Conservation (phyloP, 35 echinoderm and acorn worm genomes). For the Lytechinus pictus region DNA sequence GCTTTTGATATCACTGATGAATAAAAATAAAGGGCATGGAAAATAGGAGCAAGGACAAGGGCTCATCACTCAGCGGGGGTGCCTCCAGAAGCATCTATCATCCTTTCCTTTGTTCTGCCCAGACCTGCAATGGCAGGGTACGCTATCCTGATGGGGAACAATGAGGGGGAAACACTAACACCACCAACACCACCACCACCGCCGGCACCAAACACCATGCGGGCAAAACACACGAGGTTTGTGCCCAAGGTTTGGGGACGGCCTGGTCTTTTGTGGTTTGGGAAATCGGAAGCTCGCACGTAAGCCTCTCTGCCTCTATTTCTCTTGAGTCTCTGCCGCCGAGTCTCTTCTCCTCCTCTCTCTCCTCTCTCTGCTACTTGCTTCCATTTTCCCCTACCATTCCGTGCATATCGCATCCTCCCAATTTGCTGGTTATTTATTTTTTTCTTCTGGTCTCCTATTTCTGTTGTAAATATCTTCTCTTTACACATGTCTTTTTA, state of each 20-base stretch:
- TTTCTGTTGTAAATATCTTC: neutral
- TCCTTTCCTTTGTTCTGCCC: neutral
- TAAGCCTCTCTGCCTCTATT: neutral
- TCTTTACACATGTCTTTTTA: neutral
- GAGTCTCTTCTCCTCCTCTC: neutral
- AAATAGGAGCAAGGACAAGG: neutral
- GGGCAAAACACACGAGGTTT: neutral
- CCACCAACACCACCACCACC: neutral
- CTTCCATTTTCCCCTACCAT: neutral
- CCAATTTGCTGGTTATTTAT: neutral
- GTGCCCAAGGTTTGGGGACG: neutral
- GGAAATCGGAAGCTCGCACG: neutral
- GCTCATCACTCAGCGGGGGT: slow-evolving; percentile 7
- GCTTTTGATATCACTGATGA: neutral
- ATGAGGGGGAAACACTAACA: neutral
- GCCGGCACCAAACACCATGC: neutral
- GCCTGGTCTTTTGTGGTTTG: neutral
- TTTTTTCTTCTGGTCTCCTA: neutral
- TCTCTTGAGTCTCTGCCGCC: neutral
- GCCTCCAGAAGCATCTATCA: neutral
- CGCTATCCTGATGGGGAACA: slow-evolving; percentile 1
- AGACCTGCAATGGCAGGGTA: neutral
- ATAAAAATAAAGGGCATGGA: neutral
- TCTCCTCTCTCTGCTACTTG: neutral
- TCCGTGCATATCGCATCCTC: neutral